Evolutionary conservation across 2,797 vertebrate genomes (phyloP).

Genomic region (Lepilemur septentrionalis): DNA sequence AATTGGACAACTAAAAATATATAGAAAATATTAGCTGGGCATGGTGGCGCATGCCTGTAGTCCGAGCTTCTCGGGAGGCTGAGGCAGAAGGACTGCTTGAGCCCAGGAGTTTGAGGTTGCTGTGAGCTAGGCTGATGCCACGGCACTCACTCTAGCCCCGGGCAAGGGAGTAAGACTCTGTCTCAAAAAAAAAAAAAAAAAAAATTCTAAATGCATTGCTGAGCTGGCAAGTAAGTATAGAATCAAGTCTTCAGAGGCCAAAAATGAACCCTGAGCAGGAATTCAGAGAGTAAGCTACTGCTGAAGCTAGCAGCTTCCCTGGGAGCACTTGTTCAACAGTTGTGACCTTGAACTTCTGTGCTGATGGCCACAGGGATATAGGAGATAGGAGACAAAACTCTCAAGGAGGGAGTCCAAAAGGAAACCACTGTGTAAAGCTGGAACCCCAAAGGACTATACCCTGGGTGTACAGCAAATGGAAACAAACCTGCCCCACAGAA

Average conservation of each 20-base stretch:
- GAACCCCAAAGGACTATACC: not conserved
- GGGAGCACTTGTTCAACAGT: not conserved
- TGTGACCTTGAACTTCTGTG: constrained; percentile 38
- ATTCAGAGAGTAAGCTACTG: not conserved
- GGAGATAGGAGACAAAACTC: not conserved
- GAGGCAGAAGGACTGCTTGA: too few species aligned
- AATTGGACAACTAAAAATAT: too few species aligned
- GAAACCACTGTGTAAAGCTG: not conserved
- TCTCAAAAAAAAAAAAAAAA: too few species aligned
- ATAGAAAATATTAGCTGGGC: too few species aligned
- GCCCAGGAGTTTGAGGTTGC: too few species aligned
- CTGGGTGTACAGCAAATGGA: not conserved
- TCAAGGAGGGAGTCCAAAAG: not conserved
- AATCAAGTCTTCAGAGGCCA: constrained; percentile 25
- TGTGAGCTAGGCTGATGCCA: too few species aligned
- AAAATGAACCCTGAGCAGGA: not conserved
- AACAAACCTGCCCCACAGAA: not conserved
- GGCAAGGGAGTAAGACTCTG: too few species aligned
- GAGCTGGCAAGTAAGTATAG: not conserved
- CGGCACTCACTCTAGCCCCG: too few species aligned
- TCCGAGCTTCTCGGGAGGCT: too few species aligned
- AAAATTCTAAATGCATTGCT: constrained; percentile 32
- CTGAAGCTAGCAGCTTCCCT: not conserved
- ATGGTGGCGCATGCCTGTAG: too few species aligned
- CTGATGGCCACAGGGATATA: not conserved